phyloP scores from a whole-genome alignment of 2,797 vertebrate species.

The Myotis myotis region DNA sequence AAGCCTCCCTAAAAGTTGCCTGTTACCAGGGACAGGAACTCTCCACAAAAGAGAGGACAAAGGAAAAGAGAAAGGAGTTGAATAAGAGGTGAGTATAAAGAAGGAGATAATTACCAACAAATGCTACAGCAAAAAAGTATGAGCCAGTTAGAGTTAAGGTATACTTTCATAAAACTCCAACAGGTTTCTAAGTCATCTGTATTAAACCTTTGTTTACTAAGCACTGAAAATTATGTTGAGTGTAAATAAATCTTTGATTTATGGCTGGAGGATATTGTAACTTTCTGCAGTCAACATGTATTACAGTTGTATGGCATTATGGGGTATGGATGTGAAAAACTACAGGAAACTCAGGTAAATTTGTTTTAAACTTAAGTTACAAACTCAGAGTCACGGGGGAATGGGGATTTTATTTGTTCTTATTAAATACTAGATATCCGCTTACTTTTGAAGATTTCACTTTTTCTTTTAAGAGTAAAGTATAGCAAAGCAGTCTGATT shows the following conservation, averaged over 20 bases:
- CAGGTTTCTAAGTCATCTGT: conserved; percentile 24
- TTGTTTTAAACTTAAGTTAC: background rate
- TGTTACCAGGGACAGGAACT: background rate
- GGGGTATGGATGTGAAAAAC: background rate
- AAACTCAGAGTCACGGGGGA: background rate
- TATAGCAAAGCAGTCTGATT: background rate
- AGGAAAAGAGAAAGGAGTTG: background rate
- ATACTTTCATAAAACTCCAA: conserved; percentile 28
- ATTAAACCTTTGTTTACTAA: conserved; percentile 18
- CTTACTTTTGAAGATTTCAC: conserved; percentile 1
- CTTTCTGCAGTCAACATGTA: background rate
- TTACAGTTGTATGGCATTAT: background rate
- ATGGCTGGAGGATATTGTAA: background rate
- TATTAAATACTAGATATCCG: background rate
- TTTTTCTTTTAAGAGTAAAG: conserved; percentile 34
- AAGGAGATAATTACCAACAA: background rate
- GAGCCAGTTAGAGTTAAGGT: background rate
- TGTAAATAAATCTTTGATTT: conserved; percentile 6
- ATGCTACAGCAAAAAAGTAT: background rate
- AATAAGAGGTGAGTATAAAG: background rate
- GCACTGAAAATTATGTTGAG: background rate
- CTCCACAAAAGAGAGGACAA: background rate
- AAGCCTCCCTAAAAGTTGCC: background rate
- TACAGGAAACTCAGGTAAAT: background rate
- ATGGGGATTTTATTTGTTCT: background rate